phyloP scores from a whole-genome alignment of 2,797 vertebrate genomes.

The Danionella dracula region DNA sequence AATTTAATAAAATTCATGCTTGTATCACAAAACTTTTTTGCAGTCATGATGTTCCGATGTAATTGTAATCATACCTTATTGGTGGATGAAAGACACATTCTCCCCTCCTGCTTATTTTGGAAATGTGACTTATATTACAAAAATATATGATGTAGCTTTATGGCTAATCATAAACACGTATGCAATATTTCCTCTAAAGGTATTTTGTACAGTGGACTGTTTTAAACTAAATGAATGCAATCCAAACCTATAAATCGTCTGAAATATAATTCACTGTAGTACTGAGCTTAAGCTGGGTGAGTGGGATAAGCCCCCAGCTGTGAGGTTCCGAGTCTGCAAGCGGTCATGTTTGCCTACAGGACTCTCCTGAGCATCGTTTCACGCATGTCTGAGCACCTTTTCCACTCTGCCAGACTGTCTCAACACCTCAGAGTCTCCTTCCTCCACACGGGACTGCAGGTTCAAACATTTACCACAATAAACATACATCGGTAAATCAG shows the following conservation, averaged over 20 bases:
- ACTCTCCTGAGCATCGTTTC: slow-evolving; percentile 52
- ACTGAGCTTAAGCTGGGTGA: background rate
- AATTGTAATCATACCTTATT: too few species aligned
- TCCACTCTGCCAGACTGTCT: slow-evolving; percentile 57
- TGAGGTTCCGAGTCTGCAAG: slow-evolving; percentile 42
- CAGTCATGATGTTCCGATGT: too few species aligned
- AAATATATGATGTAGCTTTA: too few species aligned
- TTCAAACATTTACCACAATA: slow-evolving; percentile 56
- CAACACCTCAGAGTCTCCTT: slow-evolving; percentile 51
- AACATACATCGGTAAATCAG: slow-evolving; percentile 56
- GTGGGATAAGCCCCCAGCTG: slow-evolving; percentile 23
- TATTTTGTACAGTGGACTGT: too few species aligned
- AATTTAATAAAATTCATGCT: too few species aligned
- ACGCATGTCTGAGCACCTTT: slow-evolving; percentile 56
- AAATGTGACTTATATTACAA: too few species aligned
- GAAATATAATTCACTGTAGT: background rate
- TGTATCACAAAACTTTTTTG: too few species aligned
- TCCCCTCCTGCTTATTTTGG: too few species aligned
- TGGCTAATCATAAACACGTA: too few species aligned
- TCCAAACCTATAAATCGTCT: background rate
- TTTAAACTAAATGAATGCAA: too few species aligned
- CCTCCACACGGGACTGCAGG: slow-evolving; percentile 52
- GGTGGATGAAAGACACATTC: too few species aligned
- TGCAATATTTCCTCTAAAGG: too few species aligned
- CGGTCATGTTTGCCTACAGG: slow-evolving; percentile 51